Evolutionary conservation across 37 sponge, comb jelly and placozoan genomes (phyloP).

Genomic region (Cliona cf. orientalis): DNA sequence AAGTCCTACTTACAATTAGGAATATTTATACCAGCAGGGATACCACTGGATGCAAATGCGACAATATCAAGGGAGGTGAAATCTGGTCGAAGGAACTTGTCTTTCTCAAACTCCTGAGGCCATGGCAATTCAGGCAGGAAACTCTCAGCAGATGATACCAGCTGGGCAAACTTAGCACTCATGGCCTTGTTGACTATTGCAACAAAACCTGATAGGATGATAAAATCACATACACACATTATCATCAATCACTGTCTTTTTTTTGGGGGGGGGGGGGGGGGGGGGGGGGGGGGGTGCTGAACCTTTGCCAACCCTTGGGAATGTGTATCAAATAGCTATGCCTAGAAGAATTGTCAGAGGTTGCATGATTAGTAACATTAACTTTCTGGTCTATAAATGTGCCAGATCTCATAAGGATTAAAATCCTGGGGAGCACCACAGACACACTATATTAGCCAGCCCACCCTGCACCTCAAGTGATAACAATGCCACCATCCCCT

Average conservation of each 20-base stretch:
- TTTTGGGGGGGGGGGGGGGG: too few relatives aligned
- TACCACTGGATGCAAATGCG: slow-evolving; percentile 83
- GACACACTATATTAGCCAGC: too few relatives aligned
- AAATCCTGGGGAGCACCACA: too few relatives aligned
- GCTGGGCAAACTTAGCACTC: slow-evolving; percentile 83
- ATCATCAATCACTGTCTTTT: neutral
- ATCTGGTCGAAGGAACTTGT: slow-evolving; percentile 84
- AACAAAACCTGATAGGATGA: slow-evolving; percentile 78
- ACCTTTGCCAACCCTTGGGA: too few relatives aligned
- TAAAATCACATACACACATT: neutral
- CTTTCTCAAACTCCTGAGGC: slow-evolving; percentile 88
- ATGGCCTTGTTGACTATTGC: slow-evolving; percentile 92
- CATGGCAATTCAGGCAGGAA: slow-evolving; percentile 80
- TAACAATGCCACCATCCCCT: too few relatives aligned
- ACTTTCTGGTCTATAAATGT: too few relatives aligned
- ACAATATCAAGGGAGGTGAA: slow-evolving; percentile 94
- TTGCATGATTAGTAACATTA: too few relatives aligned
- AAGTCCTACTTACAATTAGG: slow-evolving; percentile 83
- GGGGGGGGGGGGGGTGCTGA: too few relatives aligned
- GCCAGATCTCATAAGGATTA: too few relatives aligned
- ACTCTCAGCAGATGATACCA: slow-evolving; percentile 76
- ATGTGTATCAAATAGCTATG: too few relatives aligned
- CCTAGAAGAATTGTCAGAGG: too few relatives aligned
- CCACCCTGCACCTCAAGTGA: too few relatives aligned
- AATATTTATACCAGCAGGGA: slow-evolving; percentile 94